Base-by-base conservation (phyloP, 1,140 invertebrate genomes). In the Cotesia chilonis region DNA sequence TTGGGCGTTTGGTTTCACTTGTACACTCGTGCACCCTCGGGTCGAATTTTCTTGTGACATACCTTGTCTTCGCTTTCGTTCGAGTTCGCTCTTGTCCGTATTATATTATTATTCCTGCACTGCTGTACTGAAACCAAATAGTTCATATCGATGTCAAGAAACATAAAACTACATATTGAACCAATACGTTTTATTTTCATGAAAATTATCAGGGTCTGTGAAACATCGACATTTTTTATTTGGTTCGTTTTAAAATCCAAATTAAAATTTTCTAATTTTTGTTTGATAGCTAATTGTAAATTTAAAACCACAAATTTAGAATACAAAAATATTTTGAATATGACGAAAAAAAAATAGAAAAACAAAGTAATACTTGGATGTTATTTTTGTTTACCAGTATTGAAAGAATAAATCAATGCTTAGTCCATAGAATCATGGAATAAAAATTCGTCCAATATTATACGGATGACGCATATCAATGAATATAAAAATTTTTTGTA, bases 1-100 rank as follows among this genome's bases (percentile, higher is more conserved):
- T 72, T 72, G 72, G 72, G 77, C 73, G 55, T 80, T 73, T 70
- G 66, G 55, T 79, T 78, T 75, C 78, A 57, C 47, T 52, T 66
- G 47, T 35, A 37, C 6, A 51, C 64, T 20, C 64, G 47, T 35
- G 17, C 6, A 51, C 64, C 41, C 64, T 66, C 41, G 10, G 14
- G n/a, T 66, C 4, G 6, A 51, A 69, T 69, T 60, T 69, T 60
- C 36, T 37, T 10, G 6, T 14, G 35, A 14, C 9, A 17, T 6
- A 41, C 54, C 12, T n/a, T 17, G 5, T 55, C 7, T 68, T 28
- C 51, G 7, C 14, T 52, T 67, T 54, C 47, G 9, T 52, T 35
- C 28, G 28, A 12, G 41, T 54, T n/a, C 6, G 4, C 12, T 12
- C 28, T 28, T 28, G 28, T 47, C 10, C 41, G 10, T 47, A 47